Conservation (phyloP, 1,140 invertebrate species). For the Dreissena rostriformis region DNA sequence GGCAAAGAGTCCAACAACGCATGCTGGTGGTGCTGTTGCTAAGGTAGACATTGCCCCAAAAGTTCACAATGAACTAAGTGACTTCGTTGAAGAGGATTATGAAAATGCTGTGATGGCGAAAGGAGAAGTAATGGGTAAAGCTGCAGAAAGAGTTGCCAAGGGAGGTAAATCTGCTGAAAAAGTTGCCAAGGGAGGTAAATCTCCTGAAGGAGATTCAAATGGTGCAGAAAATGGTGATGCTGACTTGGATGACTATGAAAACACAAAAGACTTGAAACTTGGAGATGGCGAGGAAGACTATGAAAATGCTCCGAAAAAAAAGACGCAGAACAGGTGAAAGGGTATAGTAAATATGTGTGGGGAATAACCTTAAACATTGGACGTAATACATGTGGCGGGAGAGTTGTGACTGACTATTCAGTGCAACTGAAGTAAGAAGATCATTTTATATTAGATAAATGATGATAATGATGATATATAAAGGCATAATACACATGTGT, state of each 20-base stretch:
- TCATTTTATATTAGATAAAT: no score
- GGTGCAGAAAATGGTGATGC: not conserved
- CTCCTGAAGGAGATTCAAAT: not conserved
- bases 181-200: no score
- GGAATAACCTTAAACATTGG: no score
- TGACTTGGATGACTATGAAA: constrained; percentile 38
- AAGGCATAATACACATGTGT: no score
- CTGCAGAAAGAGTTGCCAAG: not conserved
- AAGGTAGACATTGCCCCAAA: not conserved
- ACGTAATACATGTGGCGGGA: no score
- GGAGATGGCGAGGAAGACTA: constrained; percentile 22
- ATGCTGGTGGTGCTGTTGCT: not conserved
- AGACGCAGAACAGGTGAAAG: no score
- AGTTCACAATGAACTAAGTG: constrained; percentile 3
- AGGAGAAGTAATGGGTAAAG: not conserved
- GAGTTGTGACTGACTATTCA: no score
- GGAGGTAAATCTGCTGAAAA: not conserved
- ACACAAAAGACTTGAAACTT: constrained; percentile 15
- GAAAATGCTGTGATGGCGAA: not conserved
- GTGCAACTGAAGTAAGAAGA: no score
- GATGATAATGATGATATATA: no score
- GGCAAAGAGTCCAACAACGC: no score
- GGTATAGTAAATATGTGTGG: no score
- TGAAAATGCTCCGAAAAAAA: constrained; percentile 4
- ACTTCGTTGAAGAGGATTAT: not conserved